Percentiles rank a stretch among this genome's conserved stretches.
These are phyloP conservation scores for Pristionchus mayeri DNA, from an alignment of 2,888 invertebrate species.

Conservation along the genomic window DNA sequence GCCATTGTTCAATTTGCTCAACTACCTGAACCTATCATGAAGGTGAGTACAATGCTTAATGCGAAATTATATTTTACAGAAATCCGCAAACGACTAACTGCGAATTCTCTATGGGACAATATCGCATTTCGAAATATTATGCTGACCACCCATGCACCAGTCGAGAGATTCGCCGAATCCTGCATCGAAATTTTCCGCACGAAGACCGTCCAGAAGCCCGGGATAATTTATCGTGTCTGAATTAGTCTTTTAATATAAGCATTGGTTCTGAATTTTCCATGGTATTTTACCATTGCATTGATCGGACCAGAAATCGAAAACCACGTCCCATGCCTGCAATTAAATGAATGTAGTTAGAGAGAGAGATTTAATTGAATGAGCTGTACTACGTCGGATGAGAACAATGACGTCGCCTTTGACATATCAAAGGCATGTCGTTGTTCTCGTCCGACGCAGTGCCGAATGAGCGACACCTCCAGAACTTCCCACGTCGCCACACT, in stretches of 20 bases:
- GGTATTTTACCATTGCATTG: neutral
- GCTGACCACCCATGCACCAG: slow-evolving; percentile 10
- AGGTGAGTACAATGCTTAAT: no score
- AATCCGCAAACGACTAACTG: no score
- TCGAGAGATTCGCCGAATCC: slow-evolving; percentile 40
- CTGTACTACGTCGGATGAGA: no score
- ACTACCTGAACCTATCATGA: no score
- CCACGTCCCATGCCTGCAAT: neutral
- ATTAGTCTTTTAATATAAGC: neutral
- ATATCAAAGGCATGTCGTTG: no score
- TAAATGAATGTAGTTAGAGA: no score
- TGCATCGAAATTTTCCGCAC: slow-evolving; percentile 20
- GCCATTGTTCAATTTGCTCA: no score
- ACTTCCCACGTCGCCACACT: neutral
- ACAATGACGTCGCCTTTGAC: no score
- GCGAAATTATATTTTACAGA: no score
- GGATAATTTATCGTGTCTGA: slow-evolving; percentile 34
- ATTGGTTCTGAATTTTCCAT: no score
- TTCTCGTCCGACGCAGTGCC: neutral
- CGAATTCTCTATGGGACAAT: no score
- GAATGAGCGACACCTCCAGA: neutral
- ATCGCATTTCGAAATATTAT: no score
- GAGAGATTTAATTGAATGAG: neutral
- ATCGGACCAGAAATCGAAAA: neutral
- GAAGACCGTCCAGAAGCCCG: slow-evolving; percentile 20